Base-by-base conservation (phyloP, 30 jellyfish, hydroid and myxozoan genomes). In the Turritopsis rubra region DNA sequence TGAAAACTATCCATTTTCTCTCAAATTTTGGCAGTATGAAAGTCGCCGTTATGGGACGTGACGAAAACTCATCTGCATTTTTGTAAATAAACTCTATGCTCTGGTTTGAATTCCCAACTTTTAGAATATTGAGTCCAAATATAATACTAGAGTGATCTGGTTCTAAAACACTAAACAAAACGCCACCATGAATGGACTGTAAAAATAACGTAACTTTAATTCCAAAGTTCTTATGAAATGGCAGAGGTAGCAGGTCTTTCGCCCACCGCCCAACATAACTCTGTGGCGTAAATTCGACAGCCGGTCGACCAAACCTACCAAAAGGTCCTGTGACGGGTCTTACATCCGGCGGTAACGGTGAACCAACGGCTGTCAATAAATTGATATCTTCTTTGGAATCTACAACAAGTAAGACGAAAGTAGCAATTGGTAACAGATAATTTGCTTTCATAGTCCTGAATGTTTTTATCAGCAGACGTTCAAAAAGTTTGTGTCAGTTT, bases 181-280 rank as follows among this genome's bases (percentile, higher is more conserved):
- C 95, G 31, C 97, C 97, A 19, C 97, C 96, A 30, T 29, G 23
- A 0, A 52, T 52, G 18, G 96, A 74, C 28, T 86, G 90, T 24
- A 79, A 25, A 52, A 25, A 87, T 0, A 76, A n/a, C 20, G 97
- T 65, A 66, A 78, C 90, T 76, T 91, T 91, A 81, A 91, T 91
- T 16, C 94, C 97, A 78, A 91, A 91, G 29, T 86, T 85, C 66
- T 65, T 66, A 13, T 77, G 83, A 54, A 91, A 91, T 18, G 96
- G 96, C 25, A 80, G 52, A 1, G 88, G 92, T 28, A 91, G 71
- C 30, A 91, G 26, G 80, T 91, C 97, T 26, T 86, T 79, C 1
- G 97, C 97, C 79, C 90, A 91, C 19, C 97, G 89, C 30, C 97
- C 97, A 26, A 91, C 89, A 81, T 91, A 91, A 86, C 97, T 91